A percentile compares a stretch with the other conserved stretches of the same genome.
phyloP scores from a whole-genome alignment of 2,797 vertebrate genomes.

The Labeo calbasu region DNA sequence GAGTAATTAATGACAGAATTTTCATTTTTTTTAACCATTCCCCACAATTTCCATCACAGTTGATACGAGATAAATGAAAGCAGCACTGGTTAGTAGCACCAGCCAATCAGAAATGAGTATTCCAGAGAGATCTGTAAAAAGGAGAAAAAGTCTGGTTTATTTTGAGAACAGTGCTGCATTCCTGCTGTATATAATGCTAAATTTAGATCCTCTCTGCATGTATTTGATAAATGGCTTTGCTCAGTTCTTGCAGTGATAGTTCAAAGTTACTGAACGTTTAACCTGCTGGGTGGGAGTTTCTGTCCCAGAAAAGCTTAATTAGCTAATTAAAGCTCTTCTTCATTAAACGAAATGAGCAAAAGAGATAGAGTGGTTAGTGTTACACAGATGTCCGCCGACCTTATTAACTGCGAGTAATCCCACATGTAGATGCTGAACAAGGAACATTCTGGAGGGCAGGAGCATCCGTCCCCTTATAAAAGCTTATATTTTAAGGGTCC shows the following conservation, averaged over 20 bases:
- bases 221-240: constrained; percentile 18
- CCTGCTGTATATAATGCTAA: neutral
- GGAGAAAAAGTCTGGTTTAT: neutral
- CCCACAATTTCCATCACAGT: no score
- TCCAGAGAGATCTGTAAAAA: neutral
- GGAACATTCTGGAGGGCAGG: neutral
- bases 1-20: no score
- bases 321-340: constrained; percentile 58
- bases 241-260: neutral
- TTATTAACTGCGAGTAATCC: constrained; percentile 33
- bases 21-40: no score
- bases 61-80: neutral
- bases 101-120: neutral
- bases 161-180: neutral
- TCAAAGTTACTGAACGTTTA: constrained; percentile 22
- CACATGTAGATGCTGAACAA: constrained; percentile 13
- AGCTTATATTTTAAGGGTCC: constrained; percentile 1
- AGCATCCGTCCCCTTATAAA: neutral
- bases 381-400: constrained; percentile 44
- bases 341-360: constrained; percentile 33
- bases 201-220: neutral
- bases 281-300: constrained; percentile 39
- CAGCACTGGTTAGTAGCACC: neutral
- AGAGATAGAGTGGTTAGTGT: constrained; percentile 16
- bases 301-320: constrained; percentile 52